Conservation (phyloP, 64 coral and sea anemone genomes). For the Astreopora myriophthalma region DNA sequence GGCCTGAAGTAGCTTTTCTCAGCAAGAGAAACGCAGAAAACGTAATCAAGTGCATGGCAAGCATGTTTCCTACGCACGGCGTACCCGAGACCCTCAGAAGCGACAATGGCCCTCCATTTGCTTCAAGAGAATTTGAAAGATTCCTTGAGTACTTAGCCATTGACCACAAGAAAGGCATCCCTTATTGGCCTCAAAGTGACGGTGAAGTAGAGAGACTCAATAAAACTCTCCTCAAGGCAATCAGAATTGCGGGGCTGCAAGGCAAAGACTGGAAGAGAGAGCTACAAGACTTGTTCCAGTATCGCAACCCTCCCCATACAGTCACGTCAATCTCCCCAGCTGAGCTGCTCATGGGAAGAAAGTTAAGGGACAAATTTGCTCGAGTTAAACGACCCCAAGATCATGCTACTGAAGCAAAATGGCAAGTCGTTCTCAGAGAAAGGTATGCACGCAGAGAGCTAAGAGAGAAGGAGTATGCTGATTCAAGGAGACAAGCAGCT, state of each 20-base stretch:
- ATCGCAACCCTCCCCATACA: constrained; percentile 55
- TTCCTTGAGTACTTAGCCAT: constrained; percentile 40
- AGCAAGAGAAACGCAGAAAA: constrained; percentile 62
- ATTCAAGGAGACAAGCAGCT: constrained; percentile 22
- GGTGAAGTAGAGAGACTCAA: constrained; percentile 57
- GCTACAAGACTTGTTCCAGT: constrained; percentile 48
- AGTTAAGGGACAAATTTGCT: constrained; percentile 38
- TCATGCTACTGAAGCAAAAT: constrained; percentile 58
- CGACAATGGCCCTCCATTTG: constrained; percentile 70
- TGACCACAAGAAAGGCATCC: constrained; percentile 60
- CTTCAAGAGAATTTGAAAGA: constrained; percentile 40
- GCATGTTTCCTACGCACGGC: constrained; percentile 56
- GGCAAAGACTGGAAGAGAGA: constrained; percentile 44
- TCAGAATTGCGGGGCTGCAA: constrained; percentile 10
- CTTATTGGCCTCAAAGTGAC: constrained; percentile 70
- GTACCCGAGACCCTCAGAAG: constrained; percentile 53
- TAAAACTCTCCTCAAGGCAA: constrained; percentile 37
- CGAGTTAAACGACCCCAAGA: not conserved
- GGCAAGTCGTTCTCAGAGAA: constrained; percentile 61
- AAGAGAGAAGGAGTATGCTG: constrained; percentile 66
- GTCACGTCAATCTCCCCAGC: constrained; percentile 37
- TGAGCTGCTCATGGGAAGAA: constrained; percentile 60
- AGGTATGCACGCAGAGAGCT: constrained; percentile 59
- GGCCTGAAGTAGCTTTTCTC: constrained; percentile 54
- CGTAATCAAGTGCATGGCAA: constrained; percentile 61